phyloP scores from a whole-genome alignment of 2,888 invertebrate genomes.

The Sarcophaga variegata region DNA sequence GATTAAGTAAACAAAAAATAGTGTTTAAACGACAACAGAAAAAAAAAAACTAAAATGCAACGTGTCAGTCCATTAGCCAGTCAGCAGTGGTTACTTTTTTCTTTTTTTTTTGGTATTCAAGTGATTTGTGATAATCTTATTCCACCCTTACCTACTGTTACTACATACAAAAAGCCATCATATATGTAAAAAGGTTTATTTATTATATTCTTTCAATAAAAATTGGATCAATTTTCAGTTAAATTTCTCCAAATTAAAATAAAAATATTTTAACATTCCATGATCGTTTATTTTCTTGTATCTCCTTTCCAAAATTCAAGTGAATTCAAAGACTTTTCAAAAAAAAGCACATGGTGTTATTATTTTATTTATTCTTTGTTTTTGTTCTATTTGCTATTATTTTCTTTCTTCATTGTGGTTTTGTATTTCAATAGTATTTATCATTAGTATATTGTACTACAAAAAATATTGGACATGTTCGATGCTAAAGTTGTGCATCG shows the following conservation, averaged over 20 bases:
- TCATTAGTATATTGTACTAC: neutral
- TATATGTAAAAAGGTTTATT: neutral
- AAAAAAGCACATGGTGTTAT: conserved; percentile 50
- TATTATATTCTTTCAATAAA: too few relatives aligned
- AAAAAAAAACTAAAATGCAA: conserved; percentile 48
- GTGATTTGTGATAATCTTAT: neutral
- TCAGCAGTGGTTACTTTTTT: neutral
- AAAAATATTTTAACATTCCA: neutral
- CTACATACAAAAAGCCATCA: neutral
- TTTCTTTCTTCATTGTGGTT: conserved; percentile 9
- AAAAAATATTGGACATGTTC: neutral
- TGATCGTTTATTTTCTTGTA: neutral
- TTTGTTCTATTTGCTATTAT: conserved; percentile 17
- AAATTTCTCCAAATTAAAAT: neutral
- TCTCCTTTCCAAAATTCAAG: neutral
- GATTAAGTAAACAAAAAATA: conserved; percentile 9
- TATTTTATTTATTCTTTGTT: conserved; percentile 15
- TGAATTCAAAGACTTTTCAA: neutral
- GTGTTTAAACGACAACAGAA: neutral
- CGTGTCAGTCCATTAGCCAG: conserved; percentile 52
- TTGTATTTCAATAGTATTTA: neutral
- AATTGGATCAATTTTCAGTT: too few relatives aligned
- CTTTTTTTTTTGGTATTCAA: neutral
- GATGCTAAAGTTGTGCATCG: too few relatives aligned
- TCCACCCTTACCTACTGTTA: neutral